Base-by-base conservation (phyloP, 2,888 invertebrate species). In the Caenorhabditis sinica region DNA sequence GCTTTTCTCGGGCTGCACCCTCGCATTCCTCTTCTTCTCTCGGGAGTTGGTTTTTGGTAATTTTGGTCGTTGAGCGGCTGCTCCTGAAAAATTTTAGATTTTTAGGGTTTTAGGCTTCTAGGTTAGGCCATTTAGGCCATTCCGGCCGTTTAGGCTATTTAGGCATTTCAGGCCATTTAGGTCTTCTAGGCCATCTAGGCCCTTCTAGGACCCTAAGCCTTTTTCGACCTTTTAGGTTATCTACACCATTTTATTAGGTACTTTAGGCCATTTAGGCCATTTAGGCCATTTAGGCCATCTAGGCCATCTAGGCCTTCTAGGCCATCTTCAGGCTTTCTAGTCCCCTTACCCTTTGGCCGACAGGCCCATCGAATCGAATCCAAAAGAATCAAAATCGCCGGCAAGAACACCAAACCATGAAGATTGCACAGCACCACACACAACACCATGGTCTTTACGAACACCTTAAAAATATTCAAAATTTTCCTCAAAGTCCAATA, bases 331-430 rank as follows among this genome's bases (percentile, higher is more conserved):
- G 66, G 49, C 28, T 43, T 2, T n/a, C 9, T 15, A 60, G 36
- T 33, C 33, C 4, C 23, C 33, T 33, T 45, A 85, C 83, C 87
- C 51, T 87, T 87, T 1, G 87, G 86, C 25, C 87, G 25, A 51
- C 87, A 87, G 0, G 87, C 88, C 88, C 88, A 88, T 86, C 87
- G 75, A 60, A 88, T 83, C 11, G 83, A 83, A 30, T 89, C 89
- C 30, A 89, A 65, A 63, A 87, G 84, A 66, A 89, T 89, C 17
- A 89, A 82, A 60, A 89, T 88, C 33, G 89, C 89, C 2, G 92
- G 92, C 20, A 92, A 80, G 87, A 92, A 91, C 65, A 92, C 83
- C 4, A 92, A 87, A 28, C 91, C 92, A 80, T 92, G 92, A 3
- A 92, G 76, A 68, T 90, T 90, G 80, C 92, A 92, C 9, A 92